phyloP scores from a whole-genome alignment of 37 sponge, comb jelly and placozoan genomes.

The Oscarella lobularis region DNA sequence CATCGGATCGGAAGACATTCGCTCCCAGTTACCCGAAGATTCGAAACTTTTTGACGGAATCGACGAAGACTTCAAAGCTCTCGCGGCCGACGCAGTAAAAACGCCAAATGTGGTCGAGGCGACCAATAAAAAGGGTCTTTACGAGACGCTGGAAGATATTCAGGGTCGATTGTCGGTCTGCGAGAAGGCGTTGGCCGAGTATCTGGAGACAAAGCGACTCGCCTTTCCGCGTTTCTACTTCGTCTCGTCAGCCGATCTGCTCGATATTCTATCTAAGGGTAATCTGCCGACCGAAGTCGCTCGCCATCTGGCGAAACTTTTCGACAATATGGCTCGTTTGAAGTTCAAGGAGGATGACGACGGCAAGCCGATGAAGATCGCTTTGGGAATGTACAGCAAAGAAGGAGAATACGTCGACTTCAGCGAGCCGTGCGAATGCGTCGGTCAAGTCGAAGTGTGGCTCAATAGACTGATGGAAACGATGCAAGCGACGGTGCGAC shows the following conservation, averaged over 20 bases:
- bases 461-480: slow-evolving; percentile 49
- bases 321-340: slow-evolving; percentile 81
- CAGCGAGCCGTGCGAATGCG: slow-evolving; percentile 66
- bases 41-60: slow-evolving; percentile 79
- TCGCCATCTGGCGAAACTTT: slow-evolving; percentile 72
- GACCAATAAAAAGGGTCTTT: slow-evolving; percentile 88
- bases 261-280: slow-evolving; percentile 95
- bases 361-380: slow-evolving; percentile 58
- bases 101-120: slow-evolving; percentile 78
- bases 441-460: slow-evolving; percentile 95
- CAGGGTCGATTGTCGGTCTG: slow-evolving; percentile 91
- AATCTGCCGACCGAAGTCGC: slow-evolving; percentile 91
- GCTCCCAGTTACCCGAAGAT: slow-evolving; percentile 95
- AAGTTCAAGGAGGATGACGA: slow-evolving; percentile 84
- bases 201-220: slow-evolving; percentile 93
- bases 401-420: slow-evolving; percentile 83
- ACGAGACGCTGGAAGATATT: slow-evolving; percentile 80
- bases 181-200: slow-evolving; percentile 91
- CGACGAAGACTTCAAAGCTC: slow-evolving; percentile 93
- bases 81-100: slow-evolving; percentile 85
- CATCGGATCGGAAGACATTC: slow-evolving; percentile 93
- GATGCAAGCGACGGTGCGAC: slow-evolving; percentile 64
- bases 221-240: slow-evolving; percentile 97
- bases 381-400: slow-evolving; percentile 53
- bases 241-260: slow-evolving; percentile 91